Percentiles rank a stretch among this genome's conserved stretches.
phyloP scores from a whole-genome alignment of 1,140 invertebrate genomes.

The Andrena cerasifolii region DNA sequence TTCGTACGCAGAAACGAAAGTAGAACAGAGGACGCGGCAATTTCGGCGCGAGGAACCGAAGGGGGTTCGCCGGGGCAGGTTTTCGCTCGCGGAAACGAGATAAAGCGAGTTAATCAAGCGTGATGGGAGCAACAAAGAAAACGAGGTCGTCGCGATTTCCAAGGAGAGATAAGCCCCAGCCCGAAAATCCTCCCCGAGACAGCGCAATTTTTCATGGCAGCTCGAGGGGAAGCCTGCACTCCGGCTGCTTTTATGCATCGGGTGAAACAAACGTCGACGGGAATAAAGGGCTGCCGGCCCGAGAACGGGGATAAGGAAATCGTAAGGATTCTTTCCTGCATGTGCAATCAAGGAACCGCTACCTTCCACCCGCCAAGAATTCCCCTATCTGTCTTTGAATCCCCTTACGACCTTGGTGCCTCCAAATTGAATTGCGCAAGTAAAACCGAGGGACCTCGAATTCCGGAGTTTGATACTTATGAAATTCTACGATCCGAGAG shows the following conservation, averaged over 20 bases:
- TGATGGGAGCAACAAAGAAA: conserved; percentile 25
- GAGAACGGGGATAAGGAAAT: background rate
- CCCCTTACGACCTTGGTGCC: no score
- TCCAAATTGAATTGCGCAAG: no score
- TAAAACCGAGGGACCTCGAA: no score
- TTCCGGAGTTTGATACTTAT: no score
- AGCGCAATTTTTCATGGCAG: conserved; percentile 34
- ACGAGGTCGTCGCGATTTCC: conserved; percentile 16
- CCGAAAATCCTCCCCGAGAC: conserved; percentile 24
- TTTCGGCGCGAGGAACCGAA: conserved; percentile 42
- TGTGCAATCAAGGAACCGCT: no score
- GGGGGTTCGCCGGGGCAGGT: background rate
- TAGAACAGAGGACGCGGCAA: background rate
- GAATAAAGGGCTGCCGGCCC: background rate
- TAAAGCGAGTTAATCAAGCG: conserved; percentile 40
- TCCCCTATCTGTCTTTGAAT: no score
- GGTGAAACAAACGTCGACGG: conserved; percentile 18
- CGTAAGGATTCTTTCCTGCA: background rate
- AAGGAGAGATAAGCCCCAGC: conserved; percentile 10
- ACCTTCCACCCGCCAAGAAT: no score
- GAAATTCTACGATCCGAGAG: no score
- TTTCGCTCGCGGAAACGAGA: conserved; percentile 23
- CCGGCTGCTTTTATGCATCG: conserved; percentile 20
- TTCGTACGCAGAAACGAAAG: background rate
- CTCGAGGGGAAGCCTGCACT: background rate